A percentile compares a stretch with the other conserved stretches of the same genome.
Evolutionary conservation across 2,797 vertebrate species (phyloP).

Genomic region (Taeniopygia guttata): DNA sequence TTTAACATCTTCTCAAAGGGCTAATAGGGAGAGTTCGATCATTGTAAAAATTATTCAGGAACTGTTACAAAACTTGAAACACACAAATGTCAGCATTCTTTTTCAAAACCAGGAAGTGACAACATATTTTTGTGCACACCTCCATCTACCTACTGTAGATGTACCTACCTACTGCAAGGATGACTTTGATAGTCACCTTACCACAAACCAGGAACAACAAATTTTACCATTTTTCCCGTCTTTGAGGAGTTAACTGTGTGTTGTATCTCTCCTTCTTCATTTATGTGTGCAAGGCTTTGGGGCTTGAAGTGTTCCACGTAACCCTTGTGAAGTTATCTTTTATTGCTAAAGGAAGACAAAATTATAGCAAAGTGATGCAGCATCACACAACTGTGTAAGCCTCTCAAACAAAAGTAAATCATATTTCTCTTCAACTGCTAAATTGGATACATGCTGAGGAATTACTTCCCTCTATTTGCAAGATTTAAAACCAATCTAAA

Average conservation of each 20-base stretch:
- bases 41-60: not conserved
- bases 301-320: not conserved
- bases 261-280: not conserved
- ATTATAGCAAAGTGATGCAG: not conserved
- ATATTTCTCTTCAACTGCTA: not conserved
- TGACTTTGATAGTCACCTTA: not conserved
- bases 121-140: not conserved
- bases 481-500: not conserved
- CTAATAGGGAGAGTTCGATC: not conserved
- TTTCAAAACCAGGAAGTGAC: not conserved
- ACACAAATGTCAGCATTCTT: not conserved
- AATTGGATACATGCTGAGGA: not conserved
- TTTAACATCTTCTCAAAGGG: not conserved
- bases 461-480: not conserved
- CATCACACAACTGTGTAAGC: not conserved
- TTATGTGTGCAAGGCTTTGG: not conserved
- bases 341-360: not conserved
- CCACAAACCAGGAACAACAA: not conserved
- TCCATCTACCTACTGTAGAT: not conserved
- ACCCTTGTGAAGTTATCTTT: not conserved
- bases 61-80: not conserved
- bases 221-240: not conserved
- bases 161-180: no score
- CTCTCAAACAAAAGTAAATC: not conserved
- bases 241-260: not conserved